Evolutionary conservation across 2,113 vertebrate species (phyloP).

Genomic region (Cacatua alba): DNA sequence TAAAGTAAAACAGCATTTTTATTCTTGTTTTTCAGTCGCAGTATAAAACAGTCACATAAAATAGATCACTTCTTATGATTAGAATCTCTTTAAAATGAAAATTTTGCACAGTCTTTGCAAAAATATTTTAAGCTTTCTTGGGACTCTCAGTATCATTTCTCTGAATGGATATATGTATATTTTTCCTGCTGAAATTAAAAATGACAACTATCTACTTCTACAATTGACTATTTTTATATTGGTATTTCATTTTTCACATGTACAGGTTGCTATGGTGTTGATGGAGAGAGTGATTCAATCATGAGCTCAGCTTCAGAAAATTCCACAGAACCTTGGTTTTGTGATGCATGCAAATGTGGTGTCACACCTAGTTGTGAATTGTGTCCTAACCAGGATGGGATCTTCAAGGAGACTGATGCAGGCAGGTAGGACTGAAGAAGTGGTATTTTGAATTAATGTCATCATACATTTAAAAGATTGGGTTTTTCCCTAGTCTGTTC

Average conservation of each 20-base stretch:
- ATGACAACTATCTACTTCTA: background rate
- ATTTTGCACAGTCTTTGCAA: background rate
- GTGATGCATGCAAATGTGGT: conserved; percentile 97
- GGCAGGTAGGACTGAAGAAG: conserved; percentile 83
- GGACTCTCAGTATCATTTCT: background rate
- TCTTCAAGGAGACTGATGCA: conserved; percentile 98
- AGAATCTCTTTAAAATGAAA: background rate
- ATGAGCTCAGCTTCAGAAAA: conserved; percentile 99
- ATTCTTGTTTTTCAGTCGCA: background rate
- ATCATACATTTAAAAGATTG: background rate
- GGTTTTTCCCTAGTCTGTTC: background rate
- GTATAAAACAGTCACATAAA: background rate
- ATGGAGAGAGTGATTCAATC: conserved; percentile 97
- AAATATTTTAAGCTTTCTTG: background rate
- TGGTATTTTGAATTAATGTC: background rate
- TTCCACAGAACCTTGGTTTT: conserved; percentile 98
- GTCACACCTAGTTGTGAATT: conserved; percentile 95
- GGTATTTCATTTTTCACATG: background rate
- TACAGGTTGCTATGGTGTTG: conserved; percentile 96
- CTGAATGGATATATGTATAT: background rate
- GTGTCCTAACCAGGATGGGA: conserved; percentile 96
- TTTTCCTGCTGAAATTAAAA: background rate
- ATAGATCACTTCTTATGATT: background rate
- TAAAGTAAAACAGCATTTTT: background rate
- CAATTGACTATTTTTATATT: background rate